Evolutionary conservation across 2,797 vertebrate species (phyloP).

Genomic region (Anableps anableps): DNA sequence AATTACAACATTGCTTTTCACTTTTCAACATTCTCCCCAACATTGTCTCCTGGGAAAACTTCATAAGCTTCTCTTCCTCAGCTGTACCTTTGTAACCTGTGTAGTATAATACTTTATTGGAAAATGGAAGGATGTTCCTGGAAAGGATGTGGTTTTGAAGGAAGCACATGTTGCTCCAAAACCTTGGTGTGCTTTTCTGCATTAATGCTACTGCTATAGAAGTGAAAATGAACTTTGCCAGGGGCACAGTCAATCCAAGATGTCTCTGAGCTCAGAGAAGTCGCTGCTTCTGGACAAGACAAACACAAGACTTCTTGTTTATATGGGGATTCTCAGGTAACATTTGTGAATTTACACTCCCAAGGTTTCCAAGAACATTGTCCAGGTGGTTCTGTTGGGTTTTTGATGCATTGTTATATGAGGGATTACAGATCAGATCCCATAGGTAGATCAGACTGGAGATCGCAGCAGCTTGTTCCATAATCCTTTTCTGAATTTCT

Average conservation of each 20-base stretch:
- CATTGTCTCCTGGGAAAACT: neutral
- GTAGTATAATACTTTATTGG: neutral
- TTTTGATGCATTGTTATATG: neutral
- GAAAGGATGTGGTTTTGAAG: neutral
- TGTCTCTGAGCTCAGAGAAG: neutral
- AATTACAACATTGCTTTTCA: neutral
- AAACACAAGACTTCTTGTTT: neutral
- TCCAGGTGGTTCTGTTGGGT: neutral
- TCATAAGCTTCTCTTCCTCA: neutral
- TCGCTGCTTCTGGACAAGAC: too few relatives aligned
- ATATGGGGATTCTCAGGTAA: neutral
- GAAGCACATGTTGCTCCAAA: neutral
- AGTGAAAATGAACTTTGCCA: neutral
- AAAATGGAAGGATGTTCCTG: neutral
- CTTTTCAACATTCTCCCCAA: neutral
- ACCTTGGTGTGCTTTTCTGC: neutral
- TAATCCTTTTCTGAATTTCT: neutral
- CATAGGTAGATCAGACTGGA: neutral
- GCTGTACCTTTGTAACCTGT: neutral
- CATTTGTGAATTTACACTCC: neutral
- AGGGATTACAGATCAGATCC: neutral
- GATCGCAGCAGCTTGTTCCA: neutral
- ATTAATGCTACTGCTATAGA: neutral
- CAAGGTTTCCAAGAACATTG: neutral
- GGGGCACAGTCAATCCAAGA: neutral